Evolutionary conservation across 2,888 invertebrate species (phyloP).

Genomic region (Callyntrura guangdongensis): DNA sequence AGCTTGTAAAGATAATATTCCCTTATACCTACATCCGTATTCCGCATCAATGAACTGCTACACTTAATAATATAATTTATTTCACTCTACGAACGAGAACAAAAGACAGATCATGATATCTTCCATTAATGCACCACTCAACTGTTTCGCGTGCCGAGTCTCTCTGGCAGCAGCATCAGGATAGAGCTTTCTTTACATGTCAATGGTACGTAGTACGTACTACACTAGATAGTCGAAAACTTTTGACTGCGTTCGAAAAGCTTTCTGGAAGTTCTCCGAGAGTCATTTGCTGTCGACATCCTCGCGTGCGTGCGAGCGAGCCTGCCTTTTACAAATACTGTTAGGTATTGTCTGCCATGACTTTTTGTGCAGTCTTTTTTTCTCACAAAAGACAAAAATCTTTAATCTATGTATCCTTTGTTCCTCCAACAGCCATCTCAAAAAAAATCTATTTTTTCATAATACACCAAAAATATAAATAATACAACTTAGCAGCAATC

Average conservation of each 20-base stretch:
- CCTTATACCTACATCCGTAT: not conserved
- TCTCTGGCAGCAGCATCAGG: too few species aligned
- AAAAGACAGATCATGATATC: conserved; percentile 19
- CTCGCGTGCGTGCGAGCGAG: not conserved
- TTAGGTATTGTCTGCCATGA: not conserved
- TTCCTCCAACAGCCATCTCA: not conserved
- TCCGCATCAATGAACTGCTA: not conserved
- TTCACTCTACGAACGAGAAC: conserved; percentile 3
- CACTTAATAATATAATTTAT: conserved; percentile 31
- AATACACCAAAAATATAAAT: conserved; percentile 28
- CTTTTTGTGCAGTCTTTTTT: too few species aligned
- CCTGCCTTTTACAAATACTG: not conserved
- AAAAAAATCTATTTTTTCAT: conserved; percentile 33
- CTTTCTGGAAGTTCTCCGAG: not conserved
- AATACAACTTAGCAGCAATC: conserved; percentile 31
- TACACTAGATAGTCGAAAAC: not conserved
- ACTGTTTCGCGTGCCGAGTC: conserved; percentile 19
- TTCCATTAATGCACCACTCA: conserved; percentile 1
- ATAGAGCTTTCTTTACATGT: not conserved
- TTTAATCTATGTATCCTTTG: not conserved
- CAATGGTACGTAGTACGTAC: not conserved
- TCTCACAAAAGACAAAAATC: not conserved
- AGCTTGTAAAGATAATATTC: not conserved
- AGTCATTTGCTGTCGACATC: not conserved
- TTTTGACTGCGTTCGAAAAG: conserved; percentile 1